These are phyloP conservation scores for Bimastos eiseni DNA, from an alignment of 2,888 invertebrate genomes.

Conservation along the genomic window DNA sequence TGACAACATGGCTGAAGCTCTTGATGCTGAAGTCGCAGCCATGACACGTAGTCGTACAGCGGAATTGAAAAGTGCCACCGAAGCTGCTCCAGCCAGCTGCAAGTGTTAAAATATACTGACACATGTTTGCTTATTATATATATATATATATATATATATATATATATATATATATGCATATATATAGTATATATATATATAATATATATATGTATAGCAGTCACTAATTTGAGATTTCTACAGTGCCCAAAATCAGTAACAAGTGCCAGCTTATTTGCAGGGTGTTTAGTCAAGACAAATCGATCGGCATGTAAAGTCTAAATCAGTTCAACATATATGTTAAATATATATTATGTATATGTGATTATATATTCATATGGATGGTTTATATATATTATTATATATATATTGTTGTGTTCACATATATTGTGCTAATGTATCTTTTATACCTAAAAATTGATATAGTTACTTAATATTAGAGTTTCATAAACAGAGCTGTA, in stretches of 20 bases:
- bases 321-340: too few relatives aligned
- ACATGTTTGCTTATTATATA: background rate
- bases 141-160: too few relatives aligned
- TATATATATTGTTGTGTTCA: background rate
- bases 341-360: background rate
- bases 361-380: background rate
- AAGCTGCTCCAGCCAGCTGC: background rate
- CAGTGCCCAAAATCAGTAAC: too few relatives aligned
- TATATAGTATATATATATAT: too few relatives aligned
- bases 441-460: background rate
- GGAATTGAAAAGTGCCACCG: background rate
- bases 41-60: background rate
- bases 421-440: background rate
- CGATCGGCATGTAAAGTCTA: too few relatives aligned
- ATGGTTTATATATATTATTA: background rate
- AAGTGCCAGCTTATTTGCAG: too few relatives aligned
- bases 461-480: background rate
- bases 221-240: too few relatives aligned
- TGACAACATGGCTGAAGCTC: constrained; percentile 99
- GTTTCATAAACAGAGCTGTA: background rate
- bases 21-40: constrained; percentile 72
- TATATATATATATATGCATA: too few relatives aligned
- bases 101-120: constrained; percentile 7
- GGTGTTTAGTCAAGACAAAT: too few relatives aligned
- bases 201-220: too few relatives aligned